Evolutionary conservation across 2,113 vertebrate genomes (phyloP).

Genomic region (Numida meleagris): DNA sequence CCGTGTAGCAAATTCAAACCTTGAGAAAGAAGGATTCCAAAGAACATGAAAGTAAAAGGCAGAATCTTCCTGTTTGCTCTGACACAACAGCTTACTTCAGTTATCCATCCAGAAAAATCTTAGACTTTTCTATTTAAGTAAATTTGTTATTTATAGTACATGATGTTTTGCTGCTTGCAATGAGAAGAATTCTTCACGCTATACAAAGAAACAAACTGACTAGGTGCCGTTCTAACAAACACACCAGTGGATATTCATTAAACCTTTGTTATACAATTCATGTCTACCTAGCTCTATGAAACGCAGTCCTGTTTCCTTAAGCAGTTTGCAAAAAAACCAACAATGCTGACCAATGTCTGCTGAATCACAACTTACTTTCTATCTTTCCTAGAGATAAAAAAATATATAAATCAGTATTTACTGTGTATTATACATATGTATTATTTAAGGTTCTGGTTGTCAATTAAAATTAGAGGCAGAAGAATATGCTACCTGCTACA

Average conservation of each 20-base stretch:
- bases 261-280: not conserved
- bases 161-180: not conserved
- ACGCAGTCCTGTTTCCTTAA: not conserved
- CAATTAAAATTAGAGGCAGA: not conserved
- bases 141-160: not conserved
- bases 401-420: not conserved
- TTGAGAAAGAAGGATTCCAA: not conserved
- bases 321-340: not conserved
- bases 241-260: not conserved
- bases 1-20: not conserved
- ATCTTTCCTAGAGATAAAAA: not conserved
- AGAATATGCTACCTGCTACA: not conserved
- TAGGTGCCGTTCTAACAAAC: not conserved
- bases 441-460: not conserved
- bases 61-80: not conserved
- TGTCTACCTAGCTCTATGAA: not conserved
- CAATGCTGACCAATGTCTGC: conserved; percentile 19
- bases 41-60: not conserved
- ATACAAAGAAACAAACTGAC: not conserved
- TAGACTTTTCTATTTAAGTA: not conserved
- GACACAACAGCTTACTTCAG: not conserved
- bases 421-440: not conserved
- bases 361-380: not conserved
- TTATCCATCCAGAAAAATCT: not conserved
- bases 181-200: not conserved